phyloP scores from a whole-genome alignment of 2,888 invertebrate species.

The Lomographa bimaculata region DNA sequence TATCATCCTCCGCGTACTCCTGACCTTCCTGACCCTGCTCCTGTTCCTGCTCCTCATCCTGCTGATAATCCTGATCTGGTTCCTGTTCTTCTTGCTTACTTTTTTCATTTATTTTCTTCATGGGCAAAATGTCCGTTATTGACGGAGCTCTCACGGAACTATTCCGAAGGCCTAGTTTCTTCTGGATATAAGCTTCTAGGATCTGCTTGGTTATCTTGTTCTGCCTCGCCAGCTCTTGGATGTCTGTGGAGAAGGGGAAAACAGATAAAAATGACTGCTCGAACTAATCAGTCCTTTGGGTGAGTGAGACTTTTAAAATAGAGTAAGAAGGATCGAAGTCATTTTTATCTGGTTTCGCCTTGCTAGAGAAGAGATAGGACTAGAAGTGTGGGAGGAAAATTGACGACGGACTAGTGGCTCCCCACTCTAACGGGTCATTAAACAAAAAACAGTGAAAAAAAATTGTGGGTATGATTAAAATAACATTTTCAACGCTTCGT shows the following conservation, averaged over 20 bases:
- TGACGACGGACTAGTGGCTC: too few relatives aligned
- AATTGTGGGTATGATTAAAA: too few relatives aligned
- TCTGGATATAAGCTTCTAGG: slow-evolving; percentile 88
- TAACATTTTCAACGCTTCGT: too few relatives aligned
- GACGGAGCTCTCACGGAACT: slow-evolving; percentile 80
- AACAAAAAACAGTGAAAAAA: too few relatives aligned
- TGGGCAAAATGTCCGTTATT: slow-evolving; percentile 86
- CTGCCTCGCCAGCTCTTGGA: slow-evolving; percentile 87
- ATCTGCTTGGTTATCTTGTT: slow-evolving; percentile 91
- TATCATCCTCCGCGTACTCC: slow-evolving; percentile 69
- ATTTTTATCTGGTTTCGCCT: slow-evolving; percentile 80
- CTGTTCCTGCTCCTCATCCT: slow-evolving; percentile 24
- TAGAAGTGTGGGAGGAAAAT: neutral
- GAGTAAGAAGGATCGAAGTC: slow-evolving; percentile 51
- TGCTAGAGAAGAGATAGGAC: slow-evolving; percentile 39
- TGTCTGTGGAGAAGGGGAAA: slow-evolving; percentile 76
- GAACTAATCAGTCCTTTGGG: slow-evolving; percentile 27
- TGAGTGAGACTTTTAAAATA: too few relatives aligned
- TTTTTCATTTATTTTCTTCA: slow-evolving; percentile 47
- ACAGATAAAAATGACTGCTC: slow-evolving; percentile 81
- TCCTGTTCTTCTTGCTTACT: slow-evolving; percentile 37
- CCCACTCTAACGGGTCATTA: too few relatives aligned
- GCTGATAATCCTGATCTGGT: slow-evolving; percentile 24
- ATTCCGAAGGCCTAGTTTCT: slow-evolving; percentile 85
- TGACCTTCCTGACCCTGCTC: slow-evolving; percentile 44